Conservation (phyloP, 2,113 vertebrate species). For the Tricholaema leucomelas region DNA sequence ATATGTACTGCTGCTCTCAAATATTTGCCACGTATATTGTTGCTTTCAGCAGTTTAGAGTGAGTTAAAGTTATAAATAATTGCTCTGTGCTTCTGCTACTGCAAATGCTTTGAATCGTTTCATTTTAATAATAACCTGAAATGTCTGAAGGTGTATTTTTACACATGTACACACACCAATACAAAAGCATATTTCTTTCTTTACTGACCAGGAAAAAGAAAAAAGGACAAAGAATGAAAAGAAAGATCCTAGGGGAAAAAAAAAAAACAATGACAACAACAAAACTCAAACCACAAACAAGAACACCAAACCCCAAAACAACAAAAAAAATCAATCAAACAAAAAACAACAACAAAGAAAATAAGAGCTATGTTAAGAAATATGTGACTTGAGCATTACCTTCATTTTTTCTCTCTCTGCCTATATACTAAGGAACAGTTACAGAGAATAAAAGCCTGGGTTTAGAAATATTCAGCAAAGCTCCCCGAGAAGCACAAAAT, state of each 20-base stretch:
- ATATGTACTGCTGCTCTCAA: background rate
- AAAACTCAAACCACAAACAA: no score
- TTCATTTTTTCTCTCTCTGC: background rate
- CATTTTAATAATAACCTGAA: background rate
- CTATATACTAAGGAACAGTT: background rate
- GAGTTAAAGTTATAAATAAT: background rate
- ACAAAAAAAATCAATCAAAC: no score
- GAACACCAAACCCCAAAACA: no score
- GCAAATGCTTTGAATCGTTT: background rate
- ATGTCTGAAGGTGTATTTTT: background rate
- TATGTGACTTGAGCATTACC: background rate
- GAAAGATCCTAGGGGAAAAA: background rate
- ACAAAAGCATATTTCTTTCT: background rate
- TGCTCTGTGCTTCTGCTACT: background rate
- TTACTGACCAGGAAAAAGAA: background rate
- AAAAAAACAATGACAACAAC: no score
- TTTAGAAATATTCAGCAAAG: conserved; percentile 21
- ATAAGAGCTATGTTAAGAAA: background rate
- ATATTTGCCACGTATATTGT: background rate
- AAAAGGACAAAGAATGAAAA: background rate
- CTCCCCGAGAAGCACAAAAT: conserved; percentile 29
- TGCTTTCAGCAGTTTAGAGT: background rate
- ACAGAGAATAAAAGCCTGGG: background rate
- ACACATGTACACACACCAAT: background rate
- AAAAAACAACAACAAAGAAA: background rate